These are phyloP conservation scores for Eidolon dupreanum DNA, from an alignment of 2,797 vertebrate species.

Conservation along the genomic window DNA sequence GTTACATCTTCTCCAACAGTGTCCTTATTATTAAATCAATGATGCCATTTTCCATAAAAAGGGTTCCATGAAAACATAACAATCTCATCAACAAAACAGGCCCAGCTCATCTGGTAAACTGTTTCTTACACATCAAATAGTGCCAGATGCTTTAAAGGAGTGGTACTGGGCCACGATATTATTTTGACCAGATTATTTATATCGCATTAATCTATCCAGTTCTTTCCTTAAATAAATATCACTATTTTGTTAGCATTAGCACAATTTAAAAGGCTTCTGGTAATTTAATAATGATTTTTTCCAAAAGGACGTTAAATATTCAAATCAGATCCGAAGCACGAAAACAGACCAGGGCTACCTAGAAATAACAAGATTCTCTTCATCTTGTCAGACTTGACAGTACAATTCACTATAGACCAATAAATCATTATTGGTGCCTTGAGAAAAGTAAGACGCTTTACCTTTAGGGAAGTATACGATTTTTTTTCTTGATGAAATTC, in stretches of 20 bases:
- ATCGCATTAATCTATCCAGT: constrained; percentile 50
- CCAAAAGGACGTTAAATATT: constrained; percentile 74
- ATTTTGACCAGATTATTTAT: constrained; percentile 64
- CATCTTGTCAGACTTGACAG: background rate
- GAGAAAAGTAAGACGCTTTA: background rate
- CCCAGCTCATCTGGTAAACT: constrained; percentile 58
- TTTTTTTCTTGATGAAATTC: background rate
- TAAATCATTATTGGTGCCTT: background rate
- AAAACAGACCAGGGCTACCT: constrained; percentile 62
- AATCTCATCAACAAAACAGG: constrained; percentile 66
- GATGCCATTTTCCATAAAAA: constrained; percentile 72
- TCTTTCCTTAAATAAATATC: constrained; percentile 60
- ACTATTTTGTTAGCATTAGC: constrained; percentile 67
- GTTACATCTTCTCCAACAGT: constrained; percentile 62
- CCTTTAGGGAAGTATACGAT: background rate
- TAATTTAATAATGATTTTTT: constrained; percentile 68
- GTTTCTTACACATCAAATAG: constrained; percentile 54
- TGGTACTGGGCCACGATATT: background rate
- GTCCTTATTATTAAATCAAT: constrained; percentile 77
- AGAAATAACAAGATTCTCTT: constrained; percentile 56
- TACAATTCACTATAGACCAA: background rate
- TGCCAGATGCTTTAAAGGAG: constrained; percentile 65
- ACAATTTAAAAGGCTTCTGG: constrained; percentile 62
- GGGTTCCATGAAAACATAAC: constrained; percentile 56
- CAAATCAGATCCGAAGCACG: constrained; percentile 55